These are phyloP conservation scores for Melipona quadrifasciata DNA, from an alignment of 1,140 invertebrate genomes.

Conservation along the genomic window DNA sequence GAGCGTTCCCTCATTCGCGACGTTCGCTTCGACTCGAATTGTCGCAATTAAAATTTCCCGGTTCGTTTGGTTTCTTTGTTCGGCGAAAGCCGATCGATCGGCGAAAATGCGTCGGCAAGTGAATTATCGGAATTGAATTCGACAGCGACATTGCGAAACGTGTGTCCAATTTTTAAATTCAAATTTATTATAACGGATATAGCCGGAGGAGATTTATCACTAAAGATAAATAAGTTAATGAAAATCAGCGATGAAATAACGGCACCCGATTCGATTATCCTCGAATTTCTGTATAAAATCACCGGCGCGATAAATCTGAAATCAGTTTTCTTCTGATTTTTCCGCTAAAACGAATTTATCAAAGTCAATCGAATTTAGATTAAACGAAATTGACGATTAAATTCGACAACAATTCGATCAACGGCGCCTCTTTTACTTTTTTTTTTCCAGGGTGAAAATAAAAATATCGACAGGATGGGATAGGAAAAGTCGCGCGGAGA, in stretches of 20 bases:
- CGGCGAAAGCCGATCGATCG: not conserved
- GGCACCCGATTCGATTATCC: not conserved
- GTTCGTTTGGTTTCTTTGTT: not conserved
- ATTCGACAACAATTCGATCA: not conserved
- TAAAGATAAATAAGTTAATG: not conserved
- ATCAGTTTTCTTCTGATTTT: no score
- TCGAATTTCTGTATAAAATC: not conserved
- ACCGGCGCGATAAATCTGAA: no score
- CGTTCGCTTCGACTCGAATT: not conserved
- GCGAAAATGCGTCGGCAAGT: no score
- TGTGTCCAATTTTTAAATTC: no score
- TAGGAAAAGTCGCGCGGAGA: not conserved
- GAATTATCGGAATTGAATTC: not conserved
- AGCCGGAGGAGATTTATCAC: not conserved
- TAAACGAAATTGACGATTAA: not conserved
- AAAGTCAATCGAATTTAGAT: no score
- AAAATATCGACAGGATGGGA: not conserved
- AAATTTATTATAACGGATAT: no score
- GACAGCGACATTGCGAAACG: not conserved
- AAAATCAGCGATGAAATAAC: not conserved
- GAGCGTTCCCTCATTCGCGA: not conserved
- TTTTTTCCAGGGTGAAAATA: not conserved
- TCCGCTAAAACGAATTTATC: no score
- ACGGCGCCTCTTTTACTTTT: no score
- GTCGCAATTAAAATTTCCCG: not conserved